phyloP scores from a whole-genome alignment of 2,113 vertebrate species.

The Aramus guarauna region DNA sequence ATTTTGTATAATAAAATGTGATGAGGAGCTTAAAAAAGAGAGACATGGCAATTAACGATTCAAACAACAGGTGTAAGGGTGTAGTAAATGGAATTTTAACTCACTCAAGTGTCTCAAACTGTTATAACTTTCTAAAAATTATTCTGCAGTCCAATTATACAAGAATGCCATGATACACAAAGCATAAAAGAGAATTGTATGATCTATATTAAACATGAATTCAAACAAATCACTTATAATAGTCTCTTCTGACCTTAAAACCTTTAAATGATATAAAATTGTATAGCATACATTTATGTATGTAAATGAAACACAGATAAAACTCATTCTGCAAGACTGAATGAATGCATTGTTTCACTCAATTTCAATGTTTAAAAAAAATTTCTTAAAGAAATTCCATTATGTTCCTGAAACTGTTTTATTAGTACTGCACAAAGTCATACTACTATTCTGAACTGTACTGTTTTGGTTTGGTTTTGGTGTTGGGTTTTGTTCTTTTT shows the following conservation, averaged over 20 bases:
- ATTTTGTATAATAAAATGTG: background rate
- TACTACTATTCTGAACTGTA: background rate
- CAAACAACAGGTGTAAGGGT: background rate
- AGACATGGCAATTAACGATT: background rate
- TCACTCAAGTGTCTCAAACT: background rate
- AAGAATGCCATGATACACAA: background rate
- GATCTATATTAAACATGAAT: background rate
- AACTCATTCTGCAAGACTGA: background rate
- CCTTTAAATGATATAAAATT: background rate
- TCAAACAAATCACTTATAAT: background rate
- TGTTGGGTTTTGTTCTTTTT: too few species aligned
- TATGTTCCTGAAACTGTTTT: background rate
- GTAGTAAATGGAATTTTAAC: background rate
- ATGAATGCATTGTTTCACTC: background rate
- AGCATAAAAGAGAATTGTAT: background rate
- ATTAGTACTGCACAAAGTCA: background rate
- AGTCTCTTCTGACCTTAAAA: background rate
- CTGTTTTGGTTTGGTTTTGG: too few species aligned
- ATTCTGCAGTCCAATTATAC: background rate
- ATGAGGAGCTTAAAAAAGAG: background rate
- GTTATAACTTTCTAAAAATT: background rate
- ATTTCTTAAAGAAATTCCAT: background rate
- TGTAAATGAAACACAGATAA: background rate
- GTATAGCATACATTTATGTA: background rate
- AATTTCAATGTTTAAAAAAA: background rate